Evolutionary conservation across 2,797 vertebrate genomes (phyloP).

Genomic region (Gambelia wislizenii): DNA sequence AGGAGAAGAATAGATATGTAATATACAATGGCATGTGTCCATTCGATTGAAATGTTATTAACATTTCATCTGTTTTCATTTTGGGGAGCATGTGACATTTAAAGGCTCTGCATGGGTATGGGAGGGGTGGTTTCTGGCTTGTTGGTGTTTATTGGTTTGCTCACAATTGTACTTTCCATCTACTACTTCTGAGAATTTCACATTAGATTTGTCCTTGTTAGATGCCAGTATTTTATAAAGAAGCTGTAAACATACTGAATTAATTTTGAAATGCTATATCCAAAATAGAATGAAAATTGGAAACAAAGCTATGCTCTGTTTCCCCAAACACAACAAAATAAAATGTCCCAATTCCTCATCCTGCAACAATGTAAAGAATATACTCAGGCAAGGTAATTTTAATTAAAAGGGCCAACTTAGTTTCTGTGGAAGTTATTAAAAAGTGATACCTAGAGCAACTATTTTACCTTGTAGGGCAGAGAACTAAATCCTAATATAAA

Average conservation of each 20-base stretch:
- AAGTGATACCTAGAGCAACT: neutral
- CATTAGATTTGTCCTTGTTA: slow-evolving; percentile 20
- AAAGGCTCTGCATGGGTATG: neutral
- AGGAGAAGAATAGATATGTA: neutral
- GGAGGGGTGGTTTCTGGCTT: neutral
- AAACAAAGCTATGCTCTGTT: slow-evolving; percentile 6
- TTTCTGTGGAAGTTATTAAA: neutral
- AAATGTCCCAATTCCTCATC: neutral
- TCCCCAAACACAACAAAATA: neutral
- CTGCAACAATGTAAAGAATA: slow-evolving; percentile 3
- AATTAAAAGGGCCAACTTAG: neutral
- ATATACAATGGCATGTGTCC: neutral
- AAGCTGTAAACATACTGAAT: slow-evolving; percentile 31
- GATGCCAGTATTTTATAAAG: slow-evolving; percentile 27
- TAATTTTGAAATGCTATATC: slow-evolving; percentile 24
- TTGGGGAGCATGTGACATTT: neutral
- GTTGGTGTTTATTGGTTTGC: slow-evolving; percentile 9
- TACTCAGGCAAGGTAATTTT: neutral
- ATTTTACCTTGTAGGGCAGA: neutral
- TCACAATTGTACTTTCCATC: slow-evolving; percentile 16
- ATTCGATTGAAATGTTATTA: neutral
- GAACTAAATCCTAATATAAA: neutral
- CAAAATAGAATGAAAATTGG: slow-evolving; percentile 16
- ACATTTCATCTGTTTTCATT: neutral
- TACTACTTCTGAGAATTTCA: slow-evolving; percentile 26